Base-by-base conservation (phyloP, 2,888 invertebrate species). In the Athetis lepigone region DNA sequence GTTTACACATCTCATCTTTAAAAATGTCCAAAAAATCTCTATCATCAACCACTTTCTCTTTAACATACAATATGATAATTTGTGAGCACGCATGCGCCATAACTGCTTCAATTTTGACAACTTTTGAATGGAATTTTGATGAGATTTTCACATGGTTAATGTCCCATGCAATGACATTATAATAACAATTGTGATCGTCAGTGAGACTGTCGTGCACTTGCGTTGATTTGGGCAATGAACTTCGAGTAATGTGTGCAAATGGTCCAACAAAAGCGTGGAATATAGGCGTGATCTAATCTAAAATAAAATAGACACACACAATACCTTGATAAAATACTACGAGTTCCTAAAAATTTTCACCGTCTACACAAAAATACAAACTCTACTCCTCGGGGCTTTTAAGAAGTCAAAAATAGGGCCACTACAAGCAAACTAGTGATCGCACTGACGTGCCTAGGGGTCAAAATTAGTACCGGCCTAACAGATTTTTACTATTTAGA, bases 131-230 rank as follows among this genome's bases (percentile, higher is more conserved):
- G 7, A 19, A 47, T 52, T 43, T 21, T 52, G 47, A 74, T 43
- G 75, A 16, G 43, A 36, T 69, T 70, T 75, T 75, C 45, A n/a
- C 75, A 37, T 49, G 7, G 42, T 55, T 75, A 70, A 75, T 51
- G 70, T 6, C 27, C 50, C 54, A 18, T 47, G 2, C 40, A 61
- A 68, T 46, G 40, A 3, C 46, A 51, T 42, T 70, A 50, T 62
- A 61, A 70, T 69, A 8, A 45, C 4, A n/a, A 49, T 23, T 13
- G 40, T 51, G n/a, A 18, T 7, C 11, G 29, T 60, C 27, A 43
- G 18, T 36, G n/a, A 27, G 29, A 18, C 5, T 62, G 36, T n/a
- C 37, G 33, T 54, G 25, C 19, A 9, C 7, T n/a, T 19, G 4
- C 1, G 16, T 18, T 19, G 6, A 61, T 59, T 40, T 43, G 13